phyloP scores from a whole-genome alignment of 2,888 invertebrate species.

The Caenorhabditis doughertyi region DNA sequence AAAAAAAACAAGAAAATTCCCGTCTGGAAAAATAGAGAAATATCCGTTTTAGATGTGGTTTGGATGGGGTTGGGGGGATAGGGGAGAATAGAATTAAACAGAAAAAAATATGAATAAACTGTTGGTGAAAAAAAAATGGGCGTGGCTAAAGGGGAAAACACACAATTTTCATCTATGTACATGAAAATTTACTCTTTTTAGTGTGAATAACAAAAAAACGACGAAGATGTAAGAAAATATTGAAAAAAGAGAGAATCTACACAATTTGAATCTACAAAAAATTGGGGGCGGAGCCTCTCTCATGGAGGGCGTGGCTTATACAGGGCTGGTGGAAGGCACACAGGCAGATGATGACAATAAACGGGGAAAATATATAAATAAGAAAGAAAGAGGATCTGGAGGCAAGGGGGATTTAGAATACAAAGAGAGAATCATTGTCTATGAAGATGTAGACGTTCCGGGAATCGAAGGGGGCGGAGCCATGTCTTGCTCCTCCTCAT shows the following conservation, averaged over 20 bases:
- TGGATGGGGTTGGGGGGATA: background rate
- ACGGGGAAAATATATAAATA: background rate
- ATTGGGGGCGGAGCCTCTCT: background rate
- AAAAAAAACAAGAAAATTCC: background rate
- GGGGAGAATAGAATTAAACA: background rate
- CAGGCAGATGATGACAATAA: background rate
- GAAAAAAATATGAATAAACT: background rate
- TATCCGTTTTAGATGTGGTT: constrained; percentile 25
- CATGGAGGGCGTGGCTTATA: constrained; percentile 17
- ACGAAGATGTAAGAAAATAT: background rate
- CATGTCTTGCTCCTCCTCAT: constrained; percentile 26
- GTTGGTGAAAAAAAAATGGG: constrained; percentile 3
- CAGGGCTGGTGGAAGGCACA: constrained; percentile 19
- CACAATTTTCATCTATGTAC: constrained; percentile 56
- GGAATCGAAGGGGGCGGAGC: constrained; percentile 4
- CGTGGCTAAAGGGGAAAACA: background rate
- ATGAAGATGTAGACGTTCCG: background rate
- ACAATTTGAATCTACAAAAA: constrained; percentile 38
- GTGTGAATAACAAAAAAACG: too few relatives aligned
- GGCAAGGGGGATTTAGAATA: background rate
- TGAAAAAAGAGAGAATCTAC: background rate
- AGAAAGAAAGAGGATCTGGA: background rate
- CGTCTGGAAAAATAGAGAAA: constrained; percentile 2
- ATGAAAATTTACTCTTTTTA: constrained; percentile 38
- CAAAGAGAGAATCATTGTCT: background rate